These are phyloP conservation scores for Rhinoraja longicauda DNA, from an alignment of 2,797 vertebrate genomes.

Conservation along the genomic window DNA sequence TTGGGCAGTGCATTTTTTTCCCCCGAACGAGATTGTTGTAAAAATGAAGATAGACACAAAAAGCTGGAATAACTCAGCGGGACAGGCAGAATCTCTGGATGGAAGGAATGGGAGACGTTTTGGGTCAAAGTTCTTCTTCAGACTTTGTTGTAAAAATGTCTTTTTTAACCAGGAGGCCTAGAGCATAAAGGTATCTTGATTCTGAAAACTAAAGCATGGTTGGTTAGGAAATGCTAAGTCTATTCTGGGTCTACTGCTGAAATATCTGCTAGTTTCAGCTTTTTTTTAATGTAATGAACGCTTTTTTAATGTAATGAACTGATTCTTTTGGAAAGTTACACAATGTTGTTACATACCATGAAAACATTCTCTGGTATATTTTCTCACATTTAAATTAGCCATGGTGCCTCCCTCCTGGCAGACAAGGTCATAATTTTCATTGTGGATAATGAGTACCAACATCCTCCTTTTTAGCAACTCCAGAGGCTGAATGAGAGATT, in stretches of 20 bases:
- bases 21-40: not conserved
- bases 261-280: not conserved
- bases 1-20: not conserved
- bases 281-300: not conserved
- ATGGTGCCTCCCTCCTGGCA: not conserved
- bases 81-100: no score
- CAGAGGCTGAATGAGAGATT: not conserved
- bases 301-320: not conserved
- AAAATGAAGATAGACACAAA: no score
- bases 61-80: no score
- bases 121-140: no score
- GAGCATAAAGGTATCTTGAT: not conserved
- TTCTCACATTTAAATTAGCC: not conserved
- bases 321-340: not conserved
- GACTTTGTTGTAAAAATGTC: not conserved
- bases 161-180: not conserved
- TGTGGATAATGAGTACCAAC: not conserved
- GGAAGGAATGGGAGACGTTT: no score
- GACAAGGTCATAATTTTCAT: not conserved
- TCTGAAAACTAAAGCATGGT: not conserved
- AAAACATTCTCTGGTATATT: not conserved
- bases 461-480: not conserved
- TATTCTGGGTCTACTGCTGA: not conserved
- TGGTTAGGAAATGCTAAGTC: not conserved
- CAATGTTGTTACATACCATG: not conserved